Evolutionary conservation across 2,888 invertebrate species (phyloP), one percentile per base, ranked within the genome.

Genomic region (Ceraclea dissimilis): DNA sequence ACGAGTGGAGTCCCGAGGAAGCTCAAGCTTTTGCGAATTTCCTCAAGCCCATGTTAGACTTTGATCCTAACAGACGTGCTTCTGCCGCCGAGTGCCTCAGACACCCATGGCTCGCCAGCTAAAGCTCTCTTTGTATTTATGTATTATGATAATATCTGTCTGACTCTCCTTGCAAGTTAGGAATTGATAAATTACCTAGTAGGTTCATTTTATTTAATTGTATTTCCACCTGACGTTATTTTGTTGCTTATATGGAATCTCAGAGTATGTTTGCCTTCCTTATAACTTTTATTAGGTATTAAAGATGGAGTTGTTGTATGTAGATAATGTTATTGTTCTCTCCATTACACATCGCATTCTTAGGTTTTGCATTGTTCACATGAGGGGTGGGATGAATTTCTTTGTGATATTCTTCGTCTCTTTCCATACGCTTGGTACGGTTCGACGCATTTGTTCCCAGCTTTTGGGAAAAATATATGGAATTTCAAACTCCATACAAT

Each of bases 41-140:
- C 74, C 81, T 99, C 63, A 84, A 86, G 69, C 98, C 98, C 57
- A 99, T 99, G 98, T 82, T 99, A 67, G 89, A 90, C 67, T 98
- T 95, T 76, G 95, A 98, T 77, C 93, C 96, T 50, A 85, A 84
- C 67, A 82, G 86, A 70, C 85, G 98, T 65, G 96, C 95, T 65
- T 95, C 95, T 60, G 98, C 98, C 63, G 88, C 87, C 62, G 88
- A 94, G 72, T 94, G 94, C 79, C 84, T 99, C 71, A 84, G 88
- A 75, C 97, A 98, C 79, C 88, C 91, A 52, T 99, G 97, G 97
- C 81, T 98, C 68, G 70, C 71, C 64, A 55, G 57, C 54, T 61
- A 57, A 54, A 47, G 51, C 54, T 56, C 59, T 54, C 56, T 51
- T 34, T 48, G 48, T n/a, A 13, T 39, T 39, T 26, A 26, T 26